These are phyloP conservation scores for Heterotis niloticus DNA, from an alignment of 2,113 vertebrate species.

Conservation along the genomic window DNA sequence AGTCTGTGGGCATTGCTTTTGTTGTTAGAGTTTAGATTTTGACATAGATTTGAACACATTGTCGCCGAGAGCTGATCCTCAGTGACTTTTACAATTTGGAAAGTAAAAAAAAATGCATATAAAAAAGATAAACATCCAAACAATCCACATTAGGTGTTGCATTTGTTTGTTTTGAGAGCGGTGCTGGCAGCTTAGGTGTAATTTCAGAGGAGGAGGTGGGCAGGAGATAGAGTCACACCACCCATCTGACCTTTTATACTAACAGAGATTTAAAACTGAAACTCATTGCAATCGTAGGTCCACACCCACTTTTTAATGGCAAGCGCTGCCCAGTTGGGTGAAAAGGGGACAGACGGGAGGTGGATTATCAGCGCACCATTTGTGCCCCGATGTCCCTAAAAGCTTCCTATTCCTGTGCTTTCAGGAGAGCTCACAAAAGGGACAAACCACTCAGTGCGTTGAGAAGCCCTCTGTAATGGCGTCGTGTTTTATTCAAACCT, in stretches of 20 bases:
- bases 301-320: constrained; percentile 7
- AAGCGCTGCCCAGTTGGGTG: background rate
- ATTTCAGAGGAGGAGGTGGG: background rate
- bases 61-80: background rate
- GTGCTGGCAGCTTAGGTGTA: background rate
- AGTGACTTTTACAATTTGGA: background rate
- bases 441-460: background rate
- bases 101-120: background rate
- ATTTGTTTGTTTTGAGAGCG: background rate
- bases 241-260: background rate
- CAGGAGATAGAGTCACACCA: background rate
- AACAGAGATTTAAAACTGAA: background rate
- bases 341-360: background rate
- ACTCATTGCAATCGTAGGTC: constrained; percentile 7
- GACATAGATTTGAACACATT: constrained; percentile 8
- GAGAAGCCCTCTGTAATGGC: background rate
- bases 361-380: constrained; percentile 9
- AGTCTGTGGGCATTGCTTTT: constrained; percentile 10
- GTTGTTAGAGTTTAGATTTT: constrained; percentile 13
- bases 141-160: background rate
- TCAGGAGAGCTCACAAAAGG: constrained; percentile 7
- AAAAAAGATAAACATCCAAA: background rate
- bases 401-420: background rate
- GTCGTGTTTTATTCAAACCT: background rate
- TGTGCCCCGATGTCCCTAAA: constrained; percentile 14